Percentiles rank a stretch among this genome's conserved stretches.
phyloP scores from a whole-genome alignment of 2,888 invertebrate species.

The Apeira syringaria region DNA sequence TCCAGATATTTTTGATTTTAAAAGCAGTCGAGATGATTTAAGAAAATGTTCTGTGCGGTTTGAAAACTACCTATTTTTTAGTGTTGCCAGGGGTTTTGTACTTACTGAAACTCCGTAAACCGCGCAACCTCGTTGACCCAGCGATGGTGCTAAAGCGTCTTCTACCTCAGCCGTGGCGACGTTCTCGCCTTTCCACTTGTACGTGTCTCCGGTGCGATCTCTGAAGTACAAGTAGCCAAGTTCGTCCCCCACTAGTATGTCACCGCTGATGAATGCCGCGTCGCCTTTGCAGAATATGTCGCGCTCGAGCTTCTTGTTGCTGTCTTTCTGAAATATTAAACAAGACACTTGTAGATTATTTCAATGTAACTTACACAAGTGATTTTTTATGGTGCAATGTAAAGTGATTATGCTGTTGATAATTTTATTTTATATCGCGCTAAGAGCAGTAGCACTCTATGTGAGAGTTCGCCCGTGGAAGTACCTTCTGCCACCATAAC shows the following conservation, averaged over 20 bases:
- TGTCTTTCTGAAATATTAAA: constrained; percentile 85
- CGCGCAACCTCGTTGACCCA: constrained; percentile 89
- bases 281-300: constrained; percentile 95
- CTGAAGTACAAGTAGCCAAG: constrained; percentile 97
- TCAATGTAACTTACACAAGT: too few relatives aligned
- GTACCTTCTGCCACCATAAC: too few relatives aligned
- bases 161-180: constrained; percentile 98
- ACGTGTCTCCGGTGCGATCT: constrained; percentile 94
- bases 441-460: too few relatives aligned
- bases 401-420: background rate
- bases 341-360: too few relatives aligned
- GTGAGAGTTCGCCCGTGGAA: too few relatives aligned
- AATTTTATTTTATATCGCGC: too few relatives aligned
- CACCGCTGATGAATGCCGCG: constrained; percentile 94
- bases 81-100: too few relatives aligned
- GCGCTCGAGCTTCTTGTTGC: constrained; percentile 91
- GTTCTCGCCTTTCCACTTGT: constrained; percentile 98
- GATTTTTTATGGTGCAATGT: too few relatives aligned
- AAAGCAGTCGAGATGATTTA: too few relatives aligned
- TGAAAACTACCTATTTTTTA: too few relatives aligned
- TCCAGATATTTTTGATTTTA: too few relatives aligned
- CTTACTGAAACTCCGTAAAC: constrained; percentile 96
- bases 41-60: too few relatives aligned
- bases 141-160: constrained; percentile 90
- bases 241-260: constrained; percentile 95